Evolutionary conservation across 2,113 vertebrate species (phyloP), one percentile per base, ranked within the genome.

Genomic region (Trematomus loennbergii): DNA sequence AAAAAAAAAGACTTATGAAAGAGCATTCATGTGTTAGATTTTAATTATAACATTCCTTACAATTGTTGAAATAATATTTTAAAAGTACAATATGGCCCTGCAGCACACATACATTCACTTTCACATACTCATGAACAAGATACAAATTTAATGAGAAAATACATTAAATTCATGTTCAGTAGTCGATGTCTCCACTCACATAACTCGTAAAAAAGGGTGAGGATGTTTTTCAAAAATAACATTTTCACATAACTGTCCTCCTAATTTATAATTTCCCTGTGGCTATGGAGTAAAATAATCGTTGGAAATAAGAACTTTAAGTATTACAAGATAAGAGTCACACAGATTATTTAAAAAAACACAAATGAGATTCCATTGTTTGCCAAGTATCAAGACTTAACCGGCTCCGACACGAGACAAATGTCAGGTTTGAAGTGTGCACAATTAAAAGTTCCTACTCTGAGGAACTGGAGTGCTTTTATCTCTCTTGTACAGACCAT

Each of bases 381-480:
- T 33, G 54, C 33, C 12, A 13, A 25, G 40, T 71, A 33, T 49
- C 73, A 45, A 53, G 50, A 48, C 48, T 48, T 33, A 70, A 40
- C 16, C 52, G 18, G 22, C 16, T 49, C 49, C 16, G n/a, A n/a
- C 7, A 40, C 49, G 29, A 77, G 48, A 49, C 22, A n/a, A 33
- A 75, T 13, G 75, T 36, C 40, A n/a, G 33, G 25, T 5, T 18
- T 17, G 49, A 43, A 20, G 1, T 54, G 22, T 50, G 10, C 53
- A 49, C 13, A 58, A n/a, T 48, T 20, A 57, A 45, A 43, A 58
- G 57, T 65, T 64, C 2, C 1, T 17, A 4, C 53, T 66, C 62
- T 15, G 66, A 78, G n/a, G 54, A 33, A 3, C 55, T 72, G 6
- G 1, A 54, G 76, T n/a, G 58, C 18, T 83, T 81, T 74, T 12